Conservation (phyloP, 2,888 invertebrate genomes). For the Apamea anceps region DNA sequence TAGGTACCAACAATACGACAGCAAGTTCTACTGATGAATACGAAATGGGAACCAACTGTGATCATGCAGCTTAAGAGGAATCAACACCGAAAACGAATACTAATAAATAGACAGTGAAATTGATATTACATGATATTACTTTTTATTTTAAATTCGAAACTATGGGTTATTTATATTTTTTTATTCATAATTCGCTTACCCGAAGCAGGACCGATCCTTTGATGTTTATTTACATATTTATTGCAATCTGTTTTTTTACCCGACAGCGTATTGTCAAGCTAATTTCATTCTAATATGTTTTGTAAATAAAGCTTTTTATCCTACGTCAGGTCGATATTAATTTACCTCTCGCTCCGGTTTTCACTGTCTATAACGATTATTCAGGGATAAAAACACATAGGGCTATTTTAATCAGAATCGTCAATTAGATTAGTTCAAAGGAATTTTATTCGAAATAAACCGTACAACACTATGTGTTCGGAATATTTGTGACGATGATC, state of each 20-base stretch:
- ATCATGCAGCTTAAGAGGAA: conserved; percentile 84
- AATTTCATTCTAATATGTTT: conserved; percentile 65
- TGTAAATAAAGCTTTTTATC: conserved; percentile 68
- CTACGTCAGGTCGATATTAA: conserved; percentile 59
- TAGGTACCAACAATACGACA: conserved; percentile 18
- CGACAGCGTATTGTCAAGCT: conserved; percentile 74
- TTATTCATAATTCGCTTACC: conserved; percentile 80
- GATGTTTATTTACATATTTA: conserved; percentile 88
- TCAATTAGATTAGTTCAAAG: conserved; percentile 53
- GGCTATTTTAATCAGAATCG: conserved; percentile 65
- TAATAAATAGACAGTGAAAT: conserved; percentile 90
- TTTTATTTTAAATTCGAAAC: conserved; percentile 88
- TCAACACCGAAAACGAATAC: conserved; percentile 89
- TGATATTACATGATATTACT: conserved; percentile 88
- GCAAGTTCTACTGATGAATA: conserved; percentile 52
- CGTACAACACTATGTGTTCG: conserved; percentile 65
- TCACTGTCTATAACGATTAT: conserved; percentile 88
- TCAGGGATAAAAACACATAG: conserved; percentile 70
- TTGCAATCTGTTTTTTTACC: conserved; percentile 86
- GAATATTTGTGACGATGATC: conserved; percentile 80
- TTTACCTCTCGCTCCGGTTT: conserved; percentile 74
- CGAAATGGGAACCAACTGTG: conserved; percentile 84
- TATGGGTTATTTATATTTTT: conserved; percentile 81
- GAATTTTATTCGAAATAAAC: conserved; percentile 59
- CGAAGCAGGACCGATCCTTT: conserved; percentile 83